Conservation (phyloP, 92 coral and sea anemone genomes). For the Epizoanthus stellaris region DNA sequence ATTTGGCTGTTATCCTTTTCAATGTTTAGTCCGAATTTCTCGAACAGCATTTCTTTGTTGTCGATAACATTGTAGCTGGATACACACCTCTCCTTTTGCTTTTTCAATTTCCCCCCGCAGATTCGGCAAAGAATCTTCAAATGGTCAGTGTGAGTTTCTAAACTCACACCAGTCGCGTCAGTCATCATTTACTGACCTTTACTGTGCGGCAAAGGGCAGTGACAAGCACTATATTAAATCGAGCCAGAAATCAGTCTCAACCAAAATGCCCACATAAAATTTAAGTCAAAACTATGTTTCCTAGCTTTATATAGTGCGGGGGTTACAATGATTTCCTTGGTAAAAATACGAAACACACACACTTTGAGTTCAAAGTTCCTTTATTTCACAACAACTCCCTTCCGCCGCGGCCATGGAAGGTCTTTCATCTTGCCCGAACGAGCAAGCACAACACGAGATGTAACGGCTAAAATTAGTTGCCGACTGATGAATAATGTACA, state of each 20-base stretch:
- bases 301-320: not conserved
- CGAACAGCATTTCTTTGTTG: not conserved
- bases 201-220: not conserved
- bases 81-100: not conserved
- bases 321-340: conserved; percentile 3
- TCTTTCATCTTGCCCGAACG: not conserved
- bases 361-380: conserved; percentile 2
- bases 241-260: conserved; percentile 21
- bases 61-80: conserved; percentile 17
- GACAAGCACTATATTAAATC: conserved; percentile 17
- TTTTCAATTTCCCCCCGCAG: conserved; percentile 13
- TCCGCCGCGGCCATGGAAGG: conserved; percentile 11
- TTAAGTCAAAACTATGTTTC: not conserved
- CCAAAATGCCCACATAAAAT: not conserved
- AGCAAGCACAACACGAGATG: too few species aligned
- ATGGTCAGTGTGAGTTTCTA: not conserved
- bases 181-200: not conserved
- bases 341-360: not conserved
- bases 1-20: not conserved
- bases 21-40: conserved; percentile 13
- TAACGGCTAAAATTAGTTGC: too few species aligned
- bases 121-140: conserved; percentile 14
- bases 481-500: too few species aligned
- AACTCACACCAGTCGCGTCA: not conserved
- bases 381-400: not conserved